phyloP scores from a whole-genome alignment of 2,113 vertebrate species.

The Poecile atricapillus region DNA sequence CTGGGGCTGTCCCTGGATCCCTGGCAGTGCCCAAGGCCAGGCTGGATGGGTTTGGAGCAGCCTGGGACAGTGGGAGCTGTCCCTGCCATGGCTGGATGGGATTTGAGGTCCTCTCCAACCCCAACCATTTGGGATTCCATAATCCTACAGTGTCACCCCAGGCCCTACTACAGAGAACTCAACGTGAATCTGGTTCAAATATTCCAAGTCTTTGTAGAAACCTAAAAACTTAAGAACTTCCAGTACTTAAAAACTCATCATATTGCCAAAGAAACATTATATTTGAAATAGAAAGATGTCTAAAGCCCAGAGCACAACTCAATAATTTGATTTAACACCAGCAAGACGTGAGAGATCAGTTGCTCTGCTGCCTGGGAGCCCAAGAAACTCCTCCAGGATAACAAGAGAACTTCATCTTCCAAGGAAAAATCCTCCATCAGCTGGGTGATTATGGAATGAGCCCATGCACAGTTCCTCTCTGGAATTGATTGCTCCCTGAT shows the following conservation, averaged over 20 bases:
- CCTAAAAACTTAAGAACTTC: background rate
- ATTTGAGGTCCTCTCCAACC: background rate
- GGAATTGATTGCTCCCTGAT: background rate
- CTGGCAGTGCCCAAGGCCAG: background rate
- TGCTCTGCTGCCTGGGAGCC: background rate
- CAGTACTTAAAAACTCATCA: background rate
- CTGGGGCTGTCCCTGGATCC: background rate
- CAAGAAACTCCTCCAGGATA: background rate
- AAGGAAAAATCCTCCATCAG: background rate
- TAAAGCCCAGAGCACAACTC: background rate
- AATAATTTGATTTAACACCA: rapidly evolving
- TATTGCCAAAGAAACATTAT: rapidly evolving
- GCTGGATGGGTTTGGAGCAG: background rate
- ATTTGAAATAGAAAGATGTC: background rate
- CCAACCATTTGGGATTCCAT: background rate
- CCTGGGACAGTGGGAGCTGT: background rate
- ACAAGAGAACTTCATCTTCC: background rate
- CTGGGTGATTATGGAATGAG: rapidly evolving
- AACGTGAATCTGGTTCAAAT: background rate
- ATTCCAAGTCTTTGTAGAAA: rapidly evolving
- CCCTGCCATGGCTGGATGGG: background rate
- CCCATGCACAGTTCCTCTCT: background rate
- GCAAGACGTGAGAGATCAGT: background rate
- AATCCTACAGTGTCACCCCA: background rate
- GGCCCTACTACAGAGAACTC: rapidly evolving